Conservation (phyloP, 2,888 invertebrate genomes). For the Brenthis daphne region DNA sequence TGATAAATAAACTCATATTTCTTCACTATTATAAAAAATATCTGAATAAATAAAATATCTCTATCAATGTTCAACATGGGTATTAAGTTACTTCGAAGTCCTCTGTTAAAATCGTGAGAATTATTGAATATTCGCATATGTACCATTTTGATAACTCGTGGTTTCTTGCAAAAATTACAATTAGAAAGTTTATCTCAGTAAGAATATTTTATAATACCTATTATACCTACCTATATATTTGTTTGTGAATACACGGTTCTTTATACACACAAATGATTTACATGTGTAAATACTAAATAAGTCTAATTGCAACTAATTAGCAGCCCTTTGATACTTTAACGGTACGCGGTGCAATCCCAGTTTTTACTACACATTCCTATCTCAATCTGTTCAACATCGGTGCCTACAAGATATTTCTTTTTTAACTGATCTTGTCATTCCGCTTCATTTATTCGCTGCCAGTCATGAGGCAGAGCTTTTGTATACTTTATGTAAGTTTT, state of each 20-base stretch:
- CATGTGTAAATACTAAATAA: not conserved
- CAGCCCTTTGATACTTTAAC: slow-evolving; percentile 1
- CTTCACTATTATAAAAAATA: no score
- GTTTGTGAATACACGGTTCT: not conserved
- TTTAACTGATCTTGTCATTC: slow-evolving; percentile 53
- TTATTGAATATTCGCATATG: no score
- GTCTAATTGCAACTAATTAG: slow-evolving; percentile 4
- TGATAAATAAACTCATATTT: no score
- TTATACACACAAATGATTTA: not conserved
- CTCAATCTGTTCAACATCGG: slow-evolving; percentile 49
- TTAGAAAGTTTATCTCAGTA: no score
- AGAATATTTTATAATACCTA: no score
- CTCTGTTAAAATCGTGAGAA: no score
- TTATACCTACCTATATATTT: no score
- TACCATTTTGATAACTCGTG: no score
- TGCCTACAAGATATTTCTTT: slow-evolving; percentile 57
- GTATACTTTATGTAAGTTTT: slow-evolving; percentile 9
- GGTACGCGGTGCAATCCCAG: slow-evolving; percentile 37
- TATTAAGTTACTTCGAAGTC: no score
- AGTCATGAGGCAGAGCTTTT: not conserved
- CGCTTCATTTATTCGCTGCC: slow-evolving; percentile 56
- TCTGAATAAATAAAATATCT: no score
- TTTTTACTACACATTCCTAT: slow-evolving; percentile 45
- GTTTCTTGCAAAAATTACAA: no score
- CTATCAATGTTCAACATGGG: no score